Percentiles rank a stretch among this genome's conserved stretches.
These are phyloP conservation scores for Macrocentrus cingulum DNA, from an alignment of 1,140 invertebrate genomes.

Conservation along the genomic window DNA sequence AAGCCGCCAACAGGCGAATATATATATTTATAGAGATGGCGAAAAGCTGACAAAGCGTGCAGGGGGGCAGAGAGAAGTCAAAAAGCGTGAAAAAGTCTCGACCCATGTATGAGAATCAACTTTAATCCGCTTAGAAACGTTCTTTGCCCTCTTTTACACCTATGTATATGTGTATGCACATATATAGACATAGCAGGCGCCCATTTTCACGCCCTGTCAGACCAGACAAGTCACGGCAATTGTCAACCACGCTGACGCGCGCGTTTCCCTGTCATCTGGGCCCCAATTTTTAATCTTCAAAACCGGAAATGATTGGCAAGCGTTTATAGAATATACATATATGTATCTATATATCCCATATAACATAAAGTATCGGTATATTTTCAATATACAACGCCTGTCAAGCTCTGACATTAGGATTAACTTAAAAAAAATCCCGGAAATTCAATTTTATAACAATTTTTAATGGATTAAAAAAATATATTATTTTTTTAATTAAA, in stretches of 20 bases:
- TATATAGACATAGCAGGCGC: conserved; percentile 14
- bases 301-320: conserved; percentile 62
- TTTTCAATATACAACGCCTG: no score
- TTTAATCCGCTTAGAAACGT: conserved; percentile 50
- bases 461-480: no score
- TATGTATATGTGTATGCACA: background rate
- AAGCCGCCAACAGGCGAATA: background rate
- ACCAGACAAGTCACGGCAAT: conserved; percentile 7
- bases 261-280: background rate
- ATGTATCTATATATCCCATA: no score
- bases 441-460: no score
- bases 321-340: conserved; percentile 49
- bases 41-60: background rate
- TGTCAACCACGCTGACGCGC: conserved; percentile 6
- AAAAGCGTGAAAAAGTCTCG: conserved; percentile 46
- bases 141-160: conserved; percentile 11
- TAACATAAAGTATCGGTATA: no score
- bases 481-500: no score
- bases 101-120: conserved; percentile 41
- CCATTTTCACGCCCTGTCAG: conserved; percentile 42
- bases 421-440: no score
- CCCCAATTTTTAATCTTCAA: conserved; percentile 47
- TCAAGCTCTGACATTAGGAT: no score
- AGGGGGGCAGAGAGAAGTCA: conserved; percentile 32
- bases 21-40: conserved; percentile 1